Conservation (phyloP, 2,888 invertebrate genomes). For the Smittia sp. region DNA sequence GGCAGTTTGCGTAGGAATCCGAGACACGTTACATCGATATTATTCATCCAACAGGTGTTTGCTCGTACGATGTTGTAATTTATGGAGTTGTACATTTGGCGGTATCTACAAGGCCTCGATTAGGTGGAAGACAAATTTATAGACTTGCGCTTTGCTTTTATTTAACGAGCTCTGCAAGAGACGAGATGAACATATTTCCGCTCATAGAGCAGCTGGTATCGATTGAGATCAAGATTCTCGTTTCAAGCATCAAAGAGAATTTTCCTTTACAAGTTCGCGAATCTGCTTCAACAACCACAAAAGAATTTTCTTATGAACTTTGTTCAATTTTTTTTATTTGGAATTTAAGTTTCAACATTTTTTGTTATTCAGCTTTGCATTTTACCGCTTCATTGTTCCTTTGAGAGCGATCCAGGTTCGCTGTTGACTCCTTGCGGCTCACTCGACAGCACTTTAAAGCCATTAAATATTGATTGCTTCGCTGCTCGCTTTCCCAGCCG, state of each 20-base stretch:
- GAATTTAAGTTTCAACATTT: no score
- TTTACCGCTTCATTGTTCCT: background rate
- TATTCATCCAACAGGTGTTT: constrained; percentile 1
- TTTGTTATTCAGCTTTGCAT: no score
- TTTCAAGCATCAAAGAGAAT: no score
- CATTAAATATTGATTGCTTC: background rate
- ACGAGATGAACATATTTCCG: no score
- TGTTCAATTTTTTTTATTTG: background rate
- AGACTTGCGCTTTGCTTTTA: no score
- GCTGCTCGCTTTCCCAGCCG: background rate
- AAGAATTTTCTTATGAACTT: no score
- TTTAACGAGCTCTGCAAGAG: no score
- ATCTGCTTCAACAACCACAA: no score
- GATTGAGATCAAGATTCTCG: no score
- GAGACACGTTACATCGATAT: background rate
- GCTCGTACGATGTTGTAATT: background rate
- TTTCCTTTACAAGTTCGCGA: no score
- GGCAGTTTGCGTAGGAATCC: background rate
- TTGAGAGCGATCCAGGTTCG: background rate
- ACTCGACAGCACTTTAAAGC: background rate
- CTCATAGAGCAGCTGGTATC: no score
- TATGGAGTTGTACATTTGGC: background rate
- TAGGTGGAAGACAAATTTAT: no score
- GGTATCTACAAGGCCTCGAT: background rate
- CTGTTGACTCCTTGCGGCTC: background rate